These are phyloP conservation scores for Macrosteles quadrilineatus DNA, from an alignment of 1,140 invertebrate genomes.

Conservation along the genomic window DNA sequence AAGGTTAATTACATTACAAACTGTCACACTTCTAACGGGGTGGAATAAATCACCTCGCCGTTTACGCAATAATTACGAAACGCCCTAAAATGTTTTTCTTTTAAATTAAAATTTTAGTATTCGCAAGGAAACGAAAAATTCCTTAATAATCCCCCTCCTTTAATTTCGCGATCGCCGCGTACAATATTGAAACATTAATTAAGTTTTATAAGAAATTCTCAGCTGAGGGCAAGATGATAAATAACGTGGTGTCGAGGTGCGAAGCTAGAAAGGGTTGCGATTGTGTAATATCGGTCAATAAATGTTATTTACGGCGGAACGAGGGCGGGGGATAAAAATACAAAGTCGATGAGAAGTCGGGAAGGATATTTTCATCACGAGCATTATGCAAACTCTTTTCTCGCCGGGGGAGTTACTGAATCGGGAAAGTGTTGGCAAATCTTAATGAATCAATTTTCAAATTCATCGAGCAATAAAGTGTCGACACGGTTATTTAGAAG, in stretches of 20 bases:
- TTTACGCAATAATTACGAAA: background rate
- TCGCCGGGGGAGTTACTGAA: background rate
- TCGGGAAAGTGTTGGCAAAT: constrained; percentile 20
- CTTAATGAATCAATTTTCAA: constrained; percentile 32
- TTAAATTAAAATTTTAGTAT: background rate
- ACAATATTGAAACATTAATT: constrained; percentile 25
- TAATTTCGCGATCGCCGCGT: constrained; percentile 1
- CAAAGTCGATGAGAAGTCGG: constrained; percentile 1
- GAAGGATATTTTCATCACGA: constrained; percentile 7
- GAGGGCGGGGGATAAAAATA: constrained; percentile 11
- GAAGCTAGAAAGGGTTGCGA: constrained; percentile 22
- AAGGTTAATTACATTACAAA: no score
- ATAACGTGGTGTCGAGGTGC: background rate
- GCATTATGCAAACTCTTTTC: background rate
- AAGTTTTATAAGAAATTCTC: constrained; percentile 14
- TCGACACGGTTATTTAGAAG: constrained; percentile 20
- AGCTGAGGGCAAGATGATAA: constrained; percentile 11
- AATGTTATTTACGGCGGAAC: constrained; percentile 18
- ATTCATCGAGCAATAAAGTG: constrained; percentile 30
- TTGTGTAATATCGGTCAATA: constrained; percentile 31
- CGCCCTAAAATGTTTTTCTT: background rate
- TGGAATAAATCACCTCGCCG: background rate
- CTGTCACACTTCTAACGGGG: no score
- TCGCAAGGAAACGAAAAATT: background rate
- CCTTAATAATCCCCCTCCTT: background rate